These are phyloP conservation scores for Calosoma granatense DNA, from an alignment of 1,140 invertebrate genomes.

Conservation along the genomic window DNA sequence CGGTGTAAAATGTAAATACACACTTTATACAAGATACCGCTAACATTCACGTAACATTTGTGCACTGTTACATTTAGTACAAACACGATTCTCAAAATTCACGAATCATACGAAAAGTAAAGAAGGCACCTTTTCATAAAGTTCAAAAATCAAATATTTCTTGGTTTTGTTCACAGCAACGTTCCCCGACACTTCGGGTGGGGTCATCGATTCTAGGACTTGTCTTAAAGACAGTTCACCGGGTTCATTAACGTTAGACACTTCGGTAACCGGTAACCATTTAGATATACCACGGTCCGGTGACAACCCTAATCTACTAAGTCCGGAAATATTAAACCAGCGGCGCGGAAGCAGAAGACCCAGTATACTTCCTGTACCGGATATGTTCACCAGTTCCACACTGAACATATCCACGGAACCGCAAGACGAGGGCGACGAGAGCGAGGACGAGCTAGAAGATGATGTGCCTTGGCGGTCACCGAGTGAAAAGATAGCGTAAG, in stretches of 20 bases:
- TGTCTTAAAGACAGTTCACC: conserved; percentile 53
- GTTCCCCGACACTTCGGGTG: conserved; percentile 30
- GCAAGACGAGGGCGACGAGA: conserved; percentile 59
- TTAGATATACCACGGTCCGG: conserved; percentile 61
- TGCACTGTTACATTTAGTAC: too few species aligned
- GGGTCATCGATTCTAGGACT: conserved; percentile 45
- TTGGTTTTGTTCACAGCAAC: conserved; percentile 19
- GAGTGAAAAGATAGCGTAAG: conserved; percentile 84
- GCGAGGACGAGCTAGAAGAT: conserved; percentile 79
- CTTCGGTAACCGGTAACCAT: conserved; percentile 58
- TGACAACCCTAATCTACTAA: conserved; percentile 70
- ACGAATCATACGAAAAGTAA: too few species aligned
- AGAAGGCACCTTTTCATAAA: too few species aligned
- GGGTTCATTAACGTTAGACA: conserved; percentile 44
- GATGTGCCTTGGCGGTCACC: conserved; percentile 82
- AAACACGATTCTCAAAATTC: too few species aligned
- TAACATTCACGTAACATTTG: too few species aligned
- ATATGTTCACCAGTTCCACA: conserved; percentile 71
- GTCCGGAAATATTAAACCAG: conserved; percentile 65
- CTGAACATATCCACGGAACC: conserved; percentile 62
- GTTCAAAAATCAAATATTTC: not conserved
- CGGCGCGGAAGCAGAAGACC: conserved; percentile 71
- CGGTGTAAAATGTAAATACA: too few species aligned
- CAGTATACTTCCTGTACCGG: conserved; percentile 78
- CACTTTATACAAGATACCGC: too few species aligned